These are phyloP conservation scores for Meandrina meandrites DNA, from an alignment of 92 coral and sea anemone genomes.

Conservation along the genomic window DNA sequence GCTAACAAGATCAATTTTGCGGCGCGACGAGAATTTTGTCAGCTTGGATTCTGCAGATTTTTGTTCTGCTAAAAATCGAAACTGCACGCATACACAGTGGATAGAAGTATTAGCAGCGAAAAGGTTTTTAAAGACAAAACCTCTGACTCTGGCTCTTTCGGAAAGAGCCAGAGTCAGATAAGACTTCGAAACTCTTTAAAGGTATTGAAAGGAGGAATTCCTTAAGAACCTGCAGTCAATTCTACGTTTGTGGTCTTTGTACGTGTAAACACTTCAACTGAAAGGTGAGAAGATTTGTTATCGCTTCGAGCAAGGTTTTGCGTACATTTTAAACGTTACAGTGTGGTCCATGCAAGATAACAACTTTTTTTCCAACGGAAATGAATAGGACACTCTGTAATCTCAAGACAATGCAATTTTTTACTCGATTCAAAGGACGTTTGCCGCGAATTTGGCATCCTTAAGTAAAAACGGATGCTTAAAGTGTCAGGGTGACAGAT, in stretches of 20 bases:
- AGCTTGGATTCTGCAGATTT: background rate
- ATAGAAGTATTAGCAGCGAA: background rate
- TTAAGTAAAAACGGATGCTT: slow-evolving; percentile 5
- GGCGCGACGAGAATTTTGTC: slow-evolving; percentile 16
- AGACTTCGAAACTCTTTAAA: background rate
- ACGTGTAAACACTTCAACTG: slow-evolving; percentile 8
- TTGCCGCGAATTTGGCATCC: background rate
- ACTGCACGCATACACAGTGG: background rate
- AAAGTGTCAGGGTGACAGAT: background rate
- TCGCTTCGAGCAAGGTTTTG: slow-evolving; percentile 5
- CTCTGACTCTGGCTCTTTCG: no score
- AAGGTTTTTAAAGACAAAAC: background rate
- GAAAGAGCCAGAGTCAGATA: background rate
- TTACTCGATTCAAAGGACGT: background rate
- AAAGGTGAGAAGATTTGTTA: slow-evolving; percentile 11
- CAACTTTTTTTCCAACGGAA: background rate
- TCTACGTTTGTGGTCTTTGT: slow-evolving; percentile 4
- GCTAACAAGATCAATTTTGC: slow-evolving; percentile 17
- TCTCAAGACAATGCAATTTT: background rate
- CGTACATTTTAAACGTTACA: slow-evolving; percentile 5
- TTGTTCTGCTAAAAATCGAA: background rate
- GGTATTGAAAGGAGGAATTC: background rate
- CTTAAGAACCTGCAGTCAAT: no score
- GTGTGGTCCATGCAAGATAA: slow-evolving; percentile 15
- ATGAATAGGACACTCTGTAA: slow-evolving; percentile 4